Conservation (phyloP, 2,888 invertebrate species). For the Ceriagrion tenellum region DNA sequence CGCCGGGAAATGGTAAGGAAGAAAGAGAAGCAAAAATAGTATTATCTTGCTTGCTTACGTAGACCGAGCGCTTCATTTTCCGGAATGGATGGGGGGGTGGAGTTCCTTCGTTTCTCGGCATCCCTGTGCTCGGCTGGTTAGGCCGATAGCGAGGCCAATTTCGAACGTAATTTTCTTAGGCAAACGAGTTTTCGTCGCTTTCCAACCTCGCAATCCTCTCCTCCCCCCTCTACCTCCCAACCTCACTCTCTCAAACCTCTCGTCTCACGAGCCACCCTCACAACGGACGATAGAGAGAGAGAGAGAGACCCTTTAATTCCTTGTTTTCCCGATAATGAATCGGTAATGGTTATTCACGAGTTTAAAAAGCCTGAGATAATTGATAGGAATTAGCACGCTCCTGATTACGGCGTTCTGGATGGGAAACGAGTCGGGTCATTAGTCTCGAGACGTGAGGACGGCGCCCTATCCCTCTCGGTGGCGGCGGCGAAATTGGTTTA, state of each 20-base stretch:
- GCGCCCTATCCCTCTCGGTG: not conserved
- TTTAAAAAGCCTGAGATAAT: not conserved
- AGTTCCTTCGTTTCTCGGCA: not conserved
- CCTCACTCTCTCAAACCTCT: not conserved
- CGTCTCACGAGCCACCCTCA: no score
- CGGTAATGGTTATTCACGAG: slow-evolving; percentile 23
- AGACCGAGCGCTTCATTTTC: not conserved
- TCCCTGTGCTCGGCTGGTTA: not conserved
- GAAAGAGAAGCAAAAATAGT: no score
- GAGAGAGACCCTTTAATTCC: not conserved
- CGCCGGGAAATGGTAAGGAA: not conserved
- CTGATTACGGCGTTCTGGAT: slow-evolving; percentile 5
- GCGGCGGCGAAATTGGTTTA: not conserved
- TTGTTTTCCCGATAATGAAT: slow-evolving; percentile 43
- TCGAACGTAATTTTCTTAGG: slow-evolving; percentile 2
- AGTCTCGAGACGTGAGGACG: not conserved
- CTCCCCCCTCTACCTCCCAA: not conserved
- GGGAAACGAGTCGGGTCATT: not conserved
- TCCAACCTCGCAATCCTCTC: not conserved
- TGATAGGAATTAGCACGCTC: not conserved
- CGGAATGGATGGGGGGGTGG: not conserved
- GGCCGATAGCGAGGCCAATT: not conserved
- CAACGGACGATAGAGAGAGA: not conserved
- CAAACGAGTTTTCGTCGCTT: slow-evolving; percentile 1
- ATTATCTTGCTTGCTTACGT: not conserved